A percentile compares a stretch with the other conserved stretches of the same genome.
phyloP scores from a whole-genome alignment of 2,888 invertebrate species.

The Erebia ligea region DNA sequence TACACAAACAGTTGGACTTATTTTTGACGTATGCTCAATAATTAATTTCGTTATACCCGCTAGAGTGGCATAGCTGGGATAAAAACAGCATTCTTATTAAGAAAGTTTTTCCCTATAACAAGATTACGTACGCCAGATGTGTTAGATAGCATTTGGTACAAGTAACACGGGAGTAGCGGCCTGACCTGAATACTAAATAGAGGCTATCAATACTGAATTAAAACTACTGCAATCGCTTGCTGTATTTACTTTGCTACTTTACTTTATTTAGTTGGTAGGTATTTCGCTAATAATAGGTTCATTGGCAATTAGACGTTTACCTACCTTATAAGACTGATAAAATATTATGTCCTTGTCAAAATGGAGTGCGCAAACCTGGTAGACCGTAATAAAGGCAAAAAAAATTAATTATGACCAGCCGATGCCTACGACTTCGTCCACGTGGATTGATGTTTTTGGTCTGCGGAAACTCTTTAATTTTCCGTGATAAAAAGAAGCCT shows the following conservation, averaged over 20 bases:
- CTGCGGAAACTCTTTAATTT: no score
- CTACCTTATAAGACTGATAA: no score
- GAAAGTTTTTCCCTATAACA: constrained; percentile 81
- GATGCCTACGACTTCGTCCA: no score
- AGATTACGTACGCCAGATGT: constrained; percentile 81
- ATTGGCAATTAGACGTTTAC: no score
- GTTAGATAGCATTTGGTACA: constrained; percentile 66
- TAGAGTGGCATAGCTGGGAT: constrained; percentile 59
- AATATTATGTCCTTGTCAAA: no score
- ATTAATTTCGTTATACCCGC: constrained; percentile 61
- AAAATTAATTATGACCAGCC: no score
- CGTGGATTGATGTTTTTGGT: no score
- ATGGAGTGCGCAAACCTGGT: no score
- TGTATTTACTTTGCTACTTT: not conserved
- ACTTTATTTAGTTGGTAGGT: not conserved
- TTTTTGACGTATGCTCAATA: constrained; percentile 37
- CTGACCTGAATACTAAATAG: constrained; percentile 19
- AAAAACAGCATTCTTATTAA: constrained; percentile 77
- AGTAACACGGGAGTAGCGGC: constrained; percentile 54
- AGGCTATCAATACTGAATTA: constrained; percentile 8
- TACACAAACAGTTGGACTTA: constrained; percentile 8
- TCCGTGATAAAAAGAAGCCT: no score
- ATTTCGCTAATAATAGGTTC: not conserved
- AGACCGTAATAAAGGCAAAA: no score
- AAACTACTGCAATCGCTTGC: not conserved